Conservation (phyloP, 64 coral and sea anemone genomes). For the Exaiptasia diaphana region DNA sequence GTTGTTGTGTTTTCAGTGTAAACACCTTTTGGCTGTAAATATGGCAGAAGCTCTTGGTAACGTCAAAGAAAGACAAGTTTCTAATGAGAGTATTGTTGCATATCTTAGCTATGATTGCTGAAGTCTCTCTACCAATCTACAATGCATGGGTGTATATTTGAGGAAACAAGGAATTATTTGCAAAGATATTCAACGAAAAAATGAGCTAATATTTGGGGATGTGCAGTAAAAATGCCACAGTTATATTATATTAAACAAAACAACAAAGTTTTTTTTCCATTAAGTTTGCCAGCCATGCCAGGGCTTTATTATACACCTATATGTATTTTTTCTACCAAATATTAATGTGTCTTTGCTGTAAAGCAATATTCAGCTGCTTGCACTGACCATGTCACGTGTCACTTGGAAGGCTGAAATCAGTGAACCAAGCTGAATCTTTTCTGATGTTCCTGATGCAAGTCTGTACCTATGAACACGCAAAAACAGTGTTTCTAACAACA, state of each 20-base stretch:
- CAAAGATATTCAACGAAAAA: no score
- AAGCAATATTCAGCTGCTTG: neutral
- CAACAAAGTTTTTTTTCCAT: no score
- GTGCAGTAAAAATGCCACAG: no score
- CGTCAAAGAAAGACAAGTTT: conserved; percentile 17
- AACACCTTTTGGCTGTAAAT: conserved; percentile 58
- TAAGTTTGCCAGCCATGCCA: no score
- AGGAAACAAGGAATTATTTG: neutral
- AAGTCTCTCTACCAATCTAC: no score
- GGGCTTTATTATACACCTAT: no score
- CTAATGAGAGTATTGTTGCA: conserved; percentile 44
- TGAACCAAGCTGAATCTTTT: conserved; percentile 93
- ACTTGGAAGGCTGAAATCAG: conserved; percentile 91
- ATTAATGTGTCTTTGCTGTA: no score
- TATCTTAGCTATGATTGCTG: conserved; percentile 24
- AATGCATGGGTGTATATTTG: neutral
- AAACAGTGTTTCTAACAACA: neutral
- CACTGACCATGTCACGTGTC: conserved; percentile 84
- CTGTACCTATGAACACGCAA: conserved; percentile 67
- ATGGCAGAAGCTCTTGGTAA: conserved; percentile 47
- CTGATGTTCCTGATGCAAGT: conserved; percentile 82
- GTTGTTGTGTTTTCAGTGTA: conserved; percentile 37
- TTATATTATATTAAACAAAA: no score
- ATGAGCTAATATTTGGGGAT: no score
- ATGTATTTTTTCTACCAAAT: no score